These are phyloP conservation scores for Sardinella longiceps DNA, from an alignment of 2,797 vertebrate species.

Conservation along the genomic window DNA sequence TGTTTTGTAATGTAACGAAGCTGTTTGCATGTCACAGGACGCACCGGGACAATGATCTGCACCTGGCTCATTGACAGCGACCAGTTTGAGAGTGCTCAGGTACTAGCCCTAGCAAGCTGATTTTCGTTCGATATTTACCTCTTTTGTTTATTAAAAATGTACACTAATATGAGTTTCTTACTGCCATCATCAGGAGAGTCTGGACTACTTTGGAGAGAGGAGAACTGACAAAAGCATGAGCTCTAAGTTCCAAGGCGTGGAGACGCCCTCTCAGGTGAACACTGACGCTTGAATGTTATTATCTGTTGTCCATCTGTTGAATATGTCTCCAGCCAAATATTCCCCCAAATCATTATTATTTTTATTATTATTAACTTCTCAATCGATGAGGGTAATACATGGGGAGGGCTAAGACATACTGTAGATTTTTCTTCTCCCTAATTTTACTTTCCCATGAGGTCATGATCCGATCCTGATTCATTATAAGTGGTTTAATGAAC, in stretches of 20 bases:
- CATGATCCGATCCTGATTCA: too few species aligned
- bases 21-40: slow-evolving; percentile 74
- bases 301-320: too few species aligned
- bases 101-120: slow-evolving; percentile 52
- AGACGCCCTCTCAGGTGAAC: slow-evolving; percentile 94
- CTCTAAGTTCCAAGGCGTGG: slow-evolving; percentile 93
- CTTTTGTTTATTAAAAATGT: not conserved
- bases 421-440: too few species aligned
- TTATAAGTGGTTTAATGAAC: too few species aligned
- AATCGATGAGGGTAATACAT: too few species aligned
- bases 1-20: not conserved
- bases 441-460: too few species aligned
- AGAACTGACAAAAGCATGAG: slow-evolving; percentile 89
- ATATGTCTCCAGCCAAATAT: too few species aligned
- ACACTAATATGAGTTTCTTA: not conserved
- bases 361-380: too few species aligned
- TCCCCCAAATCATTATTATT: too few species aligned
- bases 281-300: too few species aligned
- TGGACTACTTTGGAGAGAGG: slow-evolving; percentile 91
- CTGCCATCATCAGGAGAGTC: slow-evolving; percentile 78
- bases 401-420: too few species aligned
- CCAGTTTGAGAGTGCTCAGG: slow-evolving; percentile 89
- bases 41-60: slow-evolving; percentile 93
- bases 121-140: not conserved
- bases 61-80: slow-evolving; percentile 89